Evolutionary conservation across 2,888 invertebrate species (phyloP).

Genomic region (Drosophila trichaetosa): DNA sequence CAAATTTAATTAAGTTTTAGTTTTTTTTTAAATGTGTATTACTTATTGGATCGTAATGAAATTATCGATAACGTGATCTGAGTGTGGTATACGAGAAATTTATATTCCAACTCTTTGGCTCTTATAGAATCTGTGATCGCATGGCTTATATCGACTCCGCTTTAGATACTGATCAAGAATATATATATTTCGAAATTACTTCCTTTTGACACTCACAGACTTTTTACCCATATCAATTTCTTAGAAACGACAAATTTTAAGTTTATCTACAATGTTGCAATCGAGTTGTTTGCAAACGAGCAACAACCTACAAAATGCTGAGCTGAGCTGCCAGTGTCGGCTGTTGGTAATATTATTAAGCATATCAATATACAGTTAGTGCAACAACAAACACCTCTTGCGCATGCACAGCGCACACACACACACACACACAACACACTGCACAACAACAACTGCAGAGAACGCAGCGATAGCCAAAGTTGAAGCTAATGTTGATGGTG

Average conservation of each 20-base stretch:
- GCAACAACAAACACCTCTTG: constrained; percentile 59
- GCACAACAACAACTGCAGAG: background rate
- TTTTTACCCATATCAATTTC: background rate
- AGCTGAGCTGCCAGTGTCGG: constrained; percentile 52
- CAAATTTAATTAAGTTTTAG: background rate
- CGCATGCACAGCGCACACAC: constrained; percentile 59
- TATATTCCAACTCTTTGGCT: background rate
- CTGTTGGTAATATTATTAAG: constrained; percentile 58
- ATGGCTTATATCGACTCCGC: background rate
- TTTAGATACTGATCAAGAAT: background rate
- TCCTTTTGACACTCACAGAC: background rate
- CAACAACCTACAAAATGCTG: constrained; percentile 35
- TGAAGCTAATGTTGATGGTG: constrained; percentile 27
- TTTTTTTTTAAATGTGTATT: background rate
- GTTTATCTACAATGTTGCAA: constrained; percentile 27
- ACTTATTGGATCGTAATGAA: background rate
- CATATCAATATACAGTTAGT: constrained; percentile 61
- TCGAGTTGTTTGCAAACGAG: constrained; percentile 21
- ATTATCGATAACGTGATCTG: background rate
- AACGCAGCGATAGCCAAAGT: constrained; percentile 3
- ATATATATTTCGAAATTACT: background rate
- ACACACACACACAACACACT: background rate
- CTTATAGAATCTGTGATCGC: background rate
- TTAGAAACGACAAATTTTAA: background rate
- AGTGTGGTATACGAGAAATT: background rate